A percentile compares a stretch with the other conserved stretches of the same genome.
These are phyloP conservation scores for Pithys albifrons DNA, from an alignment of 2,113 vertebrate species.

Conservation along the genomic window DNA sequence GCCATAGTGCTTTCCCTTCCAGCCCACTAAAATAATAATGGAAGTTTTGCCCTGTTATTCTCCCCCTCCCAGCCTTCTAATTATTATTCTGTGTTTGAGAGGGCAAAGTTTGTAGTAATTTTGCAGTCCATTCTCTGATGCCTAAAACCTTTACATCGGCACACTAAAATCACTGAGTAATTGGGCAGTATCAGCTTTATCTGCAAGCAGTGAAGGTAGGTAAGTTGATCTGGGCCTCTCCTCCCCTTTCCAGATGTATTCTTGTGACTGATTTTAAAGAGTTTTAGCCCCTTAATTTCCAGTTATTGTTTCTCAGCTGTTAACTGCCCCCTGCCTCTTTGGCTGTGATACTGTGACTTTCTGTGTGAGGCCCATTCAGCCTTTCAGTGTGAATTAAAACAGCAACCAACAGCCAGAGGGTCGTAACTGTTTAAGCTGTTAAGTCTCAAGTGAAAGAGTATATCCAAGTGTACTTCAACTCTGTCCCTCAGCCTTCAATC, in stretches of 20 bases:
- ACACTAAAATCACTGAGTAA: not conserved
- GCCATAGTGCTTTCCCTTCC: not conserved
- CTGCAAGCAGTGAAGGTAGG: not conserved
- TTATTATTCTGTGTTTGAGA: not conserved
- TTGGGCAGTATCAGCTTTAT: not conserved
- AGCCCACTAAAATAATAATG: not conserved
- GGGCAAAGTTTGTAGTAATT: not conserved
- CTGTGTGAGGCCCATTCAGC: not conserved
- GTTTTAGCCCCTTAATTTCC: not conserved
- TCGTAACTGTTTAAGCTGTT: constrained; percentile 12
- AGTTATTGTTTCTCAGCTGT: constrained; percentile 13
- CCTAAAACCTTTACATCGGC: not conserved
- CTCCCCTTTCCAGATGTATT: not conserved
- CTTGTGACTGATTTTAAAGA: not conserved
- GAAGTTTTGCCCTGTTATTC: not conserved
- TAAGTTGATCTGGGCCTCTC: not conserved
- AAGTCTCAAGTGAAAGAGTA: not conserved
- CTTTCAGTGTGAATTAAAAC: not conserved
- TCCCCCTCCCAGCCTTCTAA: not conserved
- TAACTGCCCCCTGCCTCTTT: not conserved
- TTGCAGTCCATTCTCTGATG: not conserved
- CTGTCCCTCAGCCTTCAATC: not conserved
- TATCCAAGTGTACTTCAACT: not conserved
- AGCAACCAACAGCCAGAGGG: not conserved
- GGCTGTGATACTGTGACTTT: not conserved